These are phyloP conservation scores for Pachyrhynchus sulphureomaculatus DNA, from an alignment of 1,140 invertebrate genomes.

Conservation along the genomic window DNA sequence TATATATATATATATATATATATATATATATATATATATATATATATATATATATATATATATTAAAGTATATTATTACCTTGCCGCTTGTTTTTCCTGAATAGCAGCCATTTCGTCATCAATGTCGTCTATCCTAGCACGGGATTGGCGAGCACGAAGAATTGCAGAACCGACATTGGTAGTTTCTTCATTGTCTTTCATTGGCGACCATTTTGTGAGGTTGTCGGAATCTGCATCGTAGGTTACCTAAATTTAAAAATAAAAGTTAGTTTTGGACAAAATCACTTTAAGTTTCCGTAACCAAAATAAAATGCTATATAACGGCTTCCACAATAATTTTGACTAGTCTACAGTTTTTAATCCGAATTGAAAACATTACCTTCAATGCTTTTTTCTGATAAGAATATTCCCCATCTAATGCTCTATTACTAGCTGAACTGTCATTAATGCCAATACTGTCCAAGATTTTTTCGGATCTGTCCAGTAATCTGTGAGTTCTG, in stretches of 20 bases:
- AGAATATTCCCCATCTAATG: slow-evolving; percentile 50
- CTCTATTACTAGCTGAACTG: slow-evolving; percentile 45
- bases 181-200: slow-evolving; percentile 52
- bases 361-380: too few relatives aligned
- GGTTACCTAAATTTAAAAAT: slow-evolving; percentile 42
- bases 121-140: slow-evolving; percentile 59
- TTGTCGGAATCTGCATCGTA: slow-evolving; percentile 43
- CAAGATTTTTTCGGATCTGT: slow-evolving; percentile 59
- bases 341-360: too few relatives aligned
- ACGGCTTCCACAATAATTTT: too few relatives aligned
- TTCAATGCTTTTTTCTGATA: slow-evolving; percentile 54
- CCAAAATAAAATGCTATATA: too few relatives aligned
- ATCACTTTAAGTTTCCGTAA: too few relatives aligned
- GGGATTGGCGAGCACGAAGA: slow-evolving; percentile 47
- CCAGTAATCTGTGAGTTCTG: slow-evolving; percentile 56
- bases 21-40: too few relatives aligned
- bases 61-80: slow-evolving; percentile 10
- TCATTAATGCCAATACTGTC: slow-evolving; percentile 58
- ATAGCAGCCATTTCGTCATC: slow-evolving; percentile 63
- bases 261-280: too few relatives aligned
- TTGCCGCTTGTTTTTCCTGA: slow-evolving; percentile 56
- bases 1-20: too few relatives aligned
- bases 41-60: too few relatives aligned
- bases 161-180: slow-evolving; percentile 48
- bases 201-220: slow-evolving; percentile 58